These are phyloP conservation scores for Aselliscus stoliczkanus DNA, from an alignment of 2,797 vertebrate genomes.

Conservation along the genomic window DNA sequence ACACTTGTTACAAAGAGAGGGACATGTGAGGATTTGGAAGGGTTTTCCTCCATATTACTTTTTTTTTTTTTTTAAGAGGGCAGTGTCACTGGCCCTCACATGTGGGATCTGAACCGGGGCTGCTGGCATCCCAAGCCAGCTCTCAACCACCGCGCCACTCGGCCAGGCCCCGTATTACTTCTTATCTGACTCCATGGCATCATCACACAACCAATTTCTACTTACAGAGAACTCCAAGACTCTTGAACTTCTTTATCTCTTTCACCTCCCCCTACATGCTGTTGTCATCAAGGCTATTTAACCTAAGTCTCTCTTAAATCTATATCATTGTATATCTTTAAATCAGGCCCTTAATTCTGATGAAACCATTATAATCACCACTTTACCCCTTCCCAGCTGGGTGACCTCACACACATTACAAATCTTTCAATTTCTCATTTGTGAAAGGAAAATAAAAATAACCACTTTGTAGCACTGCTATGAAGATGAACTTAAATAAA, in stretches of 20 bases:
- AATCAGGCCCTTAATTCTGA: neutral
- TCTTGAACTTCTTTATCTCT: neutral
- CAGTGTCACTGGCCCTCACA: too few relatives aligned
- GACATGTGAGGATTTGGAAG: neutral
- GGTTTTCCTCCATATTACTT: neutral
- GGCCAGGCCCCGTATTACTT: neutral
- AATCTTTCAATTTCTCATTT: neutral
- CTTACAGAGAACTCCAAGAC: neutral
- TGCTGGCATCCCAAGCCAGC: too few relatives aligned
- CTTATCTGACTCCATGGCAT: neutral
- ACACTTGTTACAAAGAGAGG: neutral
- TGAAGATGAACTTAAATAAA: conserved; percentile 16
- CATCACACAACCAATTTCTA: neutral
- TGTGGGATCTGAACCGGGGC: too few relatives aligned
- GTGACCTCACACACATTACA: neutral
- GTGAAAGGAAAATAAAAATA: conserved; percentile 36
- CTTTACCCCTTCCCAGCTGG: neutral
- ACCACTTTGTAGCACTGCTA: neutral
- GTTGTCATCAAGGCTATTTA: neutral
- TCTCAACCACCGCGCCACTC: too few relatives aligned
- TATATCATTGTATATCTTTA: neutral
- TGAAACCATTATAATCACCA: neutral
- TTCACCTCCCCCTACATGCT: neutral
- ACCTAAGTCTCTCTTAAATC: neutral
- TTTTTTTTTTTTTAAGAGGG: too few relatives aligned